These are phyloP conservation scores for Leucoma salicis DNA, from an alignment of 2,888 invertebrate species.

Conservation along the genomic window DNA sequence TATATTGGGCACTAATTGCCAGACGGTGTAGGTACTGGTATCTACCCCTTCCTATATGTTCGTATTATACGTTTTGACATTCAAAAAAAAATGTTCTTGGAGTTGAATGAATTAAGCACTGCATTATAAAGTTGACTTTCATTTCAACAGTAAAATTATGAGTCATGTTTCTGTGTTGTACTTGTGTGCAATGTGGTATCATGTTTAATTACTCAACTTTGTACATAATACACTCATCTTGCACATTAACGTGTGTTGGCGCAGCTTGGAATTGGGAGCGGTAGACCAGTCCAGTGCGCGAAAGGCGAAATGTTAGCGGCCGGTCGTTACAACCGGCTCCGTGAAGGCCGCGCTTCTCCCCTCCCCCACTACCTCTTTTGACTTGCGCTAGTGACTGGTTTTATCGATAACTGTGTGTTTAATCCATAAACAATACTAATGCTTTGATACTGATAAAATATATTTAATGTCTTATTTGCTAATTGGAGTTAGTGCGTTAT, in stretches of 20 bases:
- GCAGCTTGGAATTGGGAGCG: constrained; percentile 53
- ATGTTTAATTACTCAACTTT: constrained; percentile 31
- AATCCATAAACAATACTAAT: constrained; percentile 25
- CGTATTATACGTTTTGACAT: constrained; percentile 22
- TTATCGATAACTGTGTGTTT: constrained; percentile 56
- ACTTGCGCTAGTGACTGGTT: constrained; percentile 51
- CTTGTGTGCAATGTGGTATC: constrained; percentile 21
- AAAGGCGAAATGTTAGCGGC: constrained; percentile 77
- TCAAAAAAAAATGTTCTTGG: constrained; percentile 23
- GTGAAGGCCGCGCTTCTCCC: constrained; percentile 74
- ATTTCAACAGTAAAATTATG: constrained; percentile 25
- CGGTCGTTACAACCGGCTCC: constrained; percentile 75
- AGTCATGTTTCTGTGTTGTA: constrained; percentile 23
- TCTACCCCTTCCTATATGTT: constrained; percentile 32
- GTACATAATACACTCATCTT: constrained; percentile 37
- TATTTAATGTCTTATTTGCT: constrained; percentile 12
- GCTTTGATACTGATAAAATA: constrained; percentile 18
- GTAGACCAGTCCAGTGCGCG: constrained; percentile 57
- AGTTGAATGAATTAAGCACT: constrained; percentile 15
- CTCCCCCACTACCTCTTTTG: constrained; percentile 53
- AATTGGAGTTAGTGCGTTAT: constrained; percentile 3
- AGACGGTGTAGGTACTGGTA: constrained; percentile 57
- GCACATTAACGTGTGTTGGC: constrained; percentile 34
- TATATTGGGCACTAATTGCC: constrained; percentile 70
- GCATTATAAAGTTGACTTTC: constrained; percentile 19